Base-by-base conservation (phyloP, 2,888 invertebrate species). In the Neoaliturus tenellus region DNA sequence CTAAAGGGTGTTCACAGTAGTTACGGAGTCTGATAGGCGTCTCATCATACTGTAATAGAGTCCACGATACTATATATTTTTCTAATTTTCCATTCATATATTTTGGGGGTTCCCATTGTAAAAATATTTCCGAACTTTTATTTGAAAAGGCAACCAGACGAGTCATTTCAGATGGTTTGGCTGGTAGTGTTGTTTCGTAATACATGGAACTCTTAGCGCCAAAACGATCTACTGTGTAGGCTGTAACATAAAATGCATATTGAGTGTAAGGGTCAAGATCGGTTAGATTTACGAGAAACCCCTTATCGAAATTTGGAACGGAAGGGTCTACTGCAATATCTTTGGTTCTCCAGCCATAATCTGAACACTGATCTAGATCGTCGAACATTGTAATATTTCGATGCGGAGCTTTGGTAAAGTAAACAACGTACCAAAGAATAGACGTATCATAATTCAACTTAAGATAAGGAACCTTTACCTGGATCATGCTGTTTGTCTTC, bases 221-320 rank as follows among this genome's bases (percentile, higher is more conserved):
- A 8, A 86, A 86, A 31, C 86, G 85, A 0, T 90, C 90, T 10
- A 92, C 90, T 0, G 92, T 92, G 87, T 93, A 93, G 0, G 95
- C 94, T 88, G 95, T 94, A 17, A 97, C 93, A 88, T 95, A 95
- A 83, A 93, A 93, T 0, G 94, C 95, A 89, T 98, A 98, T 71
- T 92, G 92, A 0, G 95, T 95, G 89, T 92, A 93, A 0, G 95
- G 94, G 84, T 93, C 91, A 20, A 97, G 90, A 69, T 92, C 90
- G 0, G 90, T 88, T n/a, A 91, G 85, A 3, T 88, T 83, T 33
- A 87, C 83, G 58, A 75, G 83, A 5, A 78, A 73, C 10, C 88
- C 87, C 88, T 90, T 87, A 23, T 55, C 48, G 69, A 44, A 28
- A 14, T 69, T 44, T 14, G 33, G 33, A 1, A n/a, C 28, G 17